Evolutionary conservation across 1,140 invertebrate species (phyloP).

Genomic region (Neocloeon triangulifer): DNA sequence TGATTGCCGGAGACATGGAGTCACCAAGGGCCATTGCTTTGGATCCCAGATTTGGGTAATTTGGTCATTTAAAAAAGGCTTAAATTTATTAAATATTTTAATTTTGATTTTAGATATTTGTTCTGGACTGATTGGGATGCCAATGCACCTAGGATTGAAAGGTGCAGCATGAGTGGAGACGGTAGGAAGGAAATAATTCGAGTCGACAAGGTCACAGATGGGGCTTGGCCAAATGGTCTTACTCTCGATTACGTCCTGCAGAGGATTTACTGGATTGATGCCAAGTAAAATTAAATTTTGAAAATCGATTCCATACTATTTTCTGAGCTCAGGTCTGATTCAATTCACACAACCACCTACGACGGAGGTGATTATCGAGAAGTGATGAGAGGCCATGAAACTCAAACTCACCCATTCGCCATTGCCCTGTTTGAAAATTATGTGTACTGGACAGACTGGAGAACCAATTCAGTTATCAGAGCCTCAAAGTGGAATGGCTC

Average conservation of each 20-base stretch:
- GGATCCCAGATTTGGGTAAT: conserved; percentile 50
- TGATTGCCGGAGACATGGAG: conserved; percentile 66
- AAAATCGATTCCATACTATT: neutral
- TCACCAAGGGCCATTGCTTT: conserved; percentile 66
- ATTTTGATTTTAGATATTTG: conserved; percentile 18
- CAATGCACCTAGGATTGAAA: conserved; percentile 29
- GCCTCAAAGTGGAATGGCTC: conserved; percentile 42
- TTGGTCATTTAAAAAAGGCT: neutral
- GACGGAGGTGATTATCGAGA: conserved; percentile 24
- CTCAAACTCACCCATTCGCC: conserved; percentile 37
- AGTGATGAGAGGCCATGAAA: conserved; percentile 26
- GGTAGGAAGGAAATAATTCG: conserved; percentile 21
- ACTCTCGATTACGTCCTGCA: conserved; percentile 32
- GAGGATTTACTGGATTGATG: conserved; percentile 44
- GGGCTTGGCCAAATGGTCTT: conserved; percentile 45
- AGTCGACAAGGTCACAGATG: conserved; percentile 22
- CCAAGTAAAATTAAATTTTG: conserved; percentile 19
- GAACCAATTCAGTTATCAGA: conserved; percentile 32
- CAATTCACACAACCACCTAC: conserved; percentile 54
- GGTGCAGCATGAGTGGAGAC: conserved; percentile 33
- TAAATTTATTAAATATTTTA: neutral
- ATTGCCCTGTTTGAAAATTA: conserved; percentile 34
- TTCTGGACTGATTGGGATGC: conserved; percentile 41
- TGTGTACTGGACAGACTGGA: conserved; percentile 47
- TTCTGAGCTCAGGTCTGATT: conserved; percentile 36